phyloP scores from a whole-genome alignment of 1,140 invertebrate species.

The Aleiodes sp. region DNA sequence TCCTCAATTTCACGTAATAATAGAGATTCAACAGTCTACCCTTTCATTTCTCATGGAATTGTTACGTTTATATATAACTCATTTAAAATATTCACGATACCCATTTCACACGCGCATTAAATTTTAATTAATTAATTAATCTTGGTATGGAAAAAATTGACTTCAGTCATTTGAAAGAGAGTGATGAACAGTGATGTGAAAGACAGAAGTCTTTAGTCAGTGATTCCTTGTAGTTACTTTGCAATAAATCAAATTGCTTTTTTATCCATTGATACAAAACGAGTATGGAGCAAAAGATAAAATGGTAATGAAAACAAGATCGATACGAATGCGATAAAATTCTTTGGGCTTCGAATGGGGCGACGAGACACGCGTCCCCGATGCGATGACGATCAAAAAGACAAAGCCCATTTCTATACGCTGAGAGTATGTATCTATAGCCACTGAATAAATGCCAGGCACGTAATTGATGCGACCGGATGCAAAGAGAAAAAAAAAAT shows the following conservation, averaged over 20 bases:
- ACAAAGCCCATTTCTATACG: conserved; percentile 35
- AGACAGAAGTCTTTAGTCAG: not conserved
- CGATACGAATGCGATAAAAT: conserved; percentile 62
- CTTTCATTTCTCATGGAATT: not conserved
- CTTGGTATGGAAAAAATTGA: not conserved
- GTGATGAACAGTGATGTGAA: not conserved
- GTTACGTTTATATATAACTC: not conserved
- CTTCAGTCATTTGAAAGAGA: too few species aligned
- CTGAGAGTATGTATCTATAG: too few species aligned
- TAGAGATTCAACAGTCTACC: conserved; percentile 35
- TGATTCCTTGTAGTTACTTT: too few species aligned
- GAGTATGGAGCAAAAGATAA: conserved; percentile 35
- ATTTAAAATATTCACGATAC: not conserved
- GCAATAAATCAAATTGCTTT: conserved; percentile 63
- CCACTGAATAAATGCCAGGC: not conserved
- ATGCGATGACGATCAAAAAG: conserved; percentile 43
- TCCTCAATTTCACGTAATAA: conserved; percentile 46
- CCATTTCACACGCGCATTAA: not conserved
- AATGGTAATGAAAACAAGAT: conserved; percentile 60
- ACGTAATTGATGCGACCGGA: conserved; percentile 23
- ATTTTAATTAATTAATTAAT: conserved; percentile 16
- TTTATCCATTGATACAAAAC: conserved; percentile 48
- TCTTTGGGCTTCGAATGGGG: conserved; percentile 46
- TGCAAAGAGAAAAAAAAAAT: conserved; percentile 11
- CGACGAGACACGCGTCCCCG: conserved; percentile 55